Percentiles rank a stretch among this genome's conserved stretches.
Evolutionary conservation across 2,797 vertebrate genomes (phyloP).

Genomic region (Myotis planiceps): DNA sequence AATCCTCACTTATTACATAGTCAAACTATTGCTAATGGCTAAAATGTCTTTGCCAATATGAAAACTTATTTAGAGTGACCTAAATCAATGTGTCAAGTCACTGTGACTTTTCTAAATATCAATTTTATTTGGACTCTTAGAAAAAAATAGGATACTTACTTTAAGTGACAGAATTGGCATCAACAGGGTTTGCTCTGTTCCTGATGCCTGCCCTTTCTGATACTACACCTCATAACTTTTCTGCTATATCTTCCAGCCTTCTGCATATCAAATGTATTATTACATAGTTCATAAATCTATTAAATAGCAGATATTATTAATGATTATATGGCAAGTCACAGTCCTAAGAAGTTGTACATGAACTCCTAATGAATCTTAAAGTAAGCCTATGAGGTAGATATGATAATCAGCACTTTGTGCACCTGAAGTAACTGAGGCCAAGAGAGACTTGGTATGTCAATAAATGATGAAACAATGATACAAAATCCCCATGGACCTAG

Average conservation of each 20-base stretch:
- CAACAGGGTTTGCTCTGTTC: not conserved
- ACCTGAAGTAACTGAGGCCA: not conserved
- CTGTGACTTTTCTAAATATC: slow-evolving; percentile 42
- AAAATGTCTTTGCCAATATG: slow-evolving; percentile 26
- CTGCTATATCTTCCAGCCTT: not conserved
- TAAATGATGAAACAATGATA: not conserved
- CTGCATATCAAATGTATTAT: not conserved
- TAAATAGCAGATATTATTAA: not conserved
- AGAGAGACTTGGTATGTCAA: not conserved
- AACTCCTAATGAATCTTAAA: not conserved
- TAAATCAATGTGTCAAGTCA: slow-evolving; percentile 47
- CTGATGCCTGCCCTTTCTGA: not conserved
- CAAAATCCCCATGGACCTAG: fast-evolving
- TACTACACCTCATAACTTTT: not conserved
- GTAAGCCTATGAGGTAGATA: not conserved
- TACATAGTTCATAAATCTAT: not conserved
- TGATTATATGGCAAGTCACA: not conserved
- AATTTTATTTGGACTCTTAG: slow-evolving; percentile 45
- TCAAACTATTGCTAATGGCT: not conserved
- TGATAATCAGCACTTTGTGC: not conserved
- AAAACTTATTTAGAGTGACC: slow-evolving; percentile 33
- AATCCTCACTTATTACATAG: not conserved
- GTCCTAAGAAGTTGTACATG: not conserved
- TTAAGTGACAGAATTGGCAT: not conserved
- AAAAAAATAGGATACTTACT: not conserved